These are phyloP conservation scores for Actenoides lindsayi DNA, from an alignment of 2,113 vertebrate species.

Conservation along the genomic window DNA sequence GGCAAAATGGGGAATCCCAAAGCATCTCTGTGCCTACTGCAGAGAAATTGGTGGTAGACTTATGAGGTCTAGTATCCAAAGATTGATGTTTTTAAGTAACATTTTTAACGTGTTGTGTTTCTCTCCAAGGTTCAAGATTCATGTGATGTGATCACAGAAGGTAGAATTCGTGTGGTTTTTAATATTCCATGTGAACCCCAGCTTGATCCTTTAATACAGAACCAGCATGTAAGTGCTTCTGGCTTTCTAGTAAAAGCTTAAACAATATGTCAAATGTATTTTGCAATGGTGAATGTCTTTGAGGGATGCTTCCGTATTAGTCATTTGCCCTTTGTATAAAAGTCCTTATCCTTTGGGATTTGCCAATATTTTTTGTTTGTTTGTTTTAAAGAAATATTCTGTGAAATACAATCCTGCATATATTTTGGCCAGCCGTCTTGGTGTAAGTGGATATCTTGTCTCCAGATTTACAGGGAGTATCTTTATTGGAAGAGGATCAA, in stretches of 20 bases:
- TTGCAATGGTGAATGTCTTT: background rate
- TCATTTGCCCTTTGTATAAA: background rate
- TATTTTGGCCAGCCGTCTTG: conserved; percentile 92
- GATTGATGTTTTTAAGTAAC: background rate
- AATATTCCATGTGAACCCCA: conserved; percentile 92
- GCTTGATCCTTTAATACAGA: conserved; percentile 92
- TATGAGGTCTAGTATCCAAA: background rate
- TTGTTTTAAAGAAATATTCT: conserved; percentile 90
- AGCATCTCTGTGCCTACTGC: background rate
- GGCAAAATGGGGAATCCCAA: background rate
- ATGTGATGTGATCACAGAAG: conserved; percentile 90
- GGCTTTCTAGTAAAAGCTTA: background rate
- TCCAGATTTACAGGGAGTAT: conserved; percentile 98
- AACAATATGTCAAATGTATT: background rate
- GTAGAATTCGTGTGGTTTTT: conserved; percentile 93
- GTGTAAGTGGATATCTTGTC: conserved; percentile 94
- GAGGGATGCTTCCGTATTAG: background rate
- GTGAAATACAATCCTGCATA: conserved; percentile 97
- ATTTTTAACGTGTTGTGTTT: background rate
- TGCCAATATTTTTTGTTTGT: conserved; percentile 56
- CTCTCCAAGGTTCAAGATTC: conserved; percentile 90
- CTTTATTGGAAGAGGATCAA: conserved; percentile 96
- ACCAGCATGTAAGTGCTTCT: conserved; percentile 91
- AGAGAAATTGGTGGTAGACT: background rate
- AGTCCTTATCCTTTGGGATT: background rate